Conservation (phyloP, 2,113 vertebrate genomes). For the Platycercus adscitus region DNA sequence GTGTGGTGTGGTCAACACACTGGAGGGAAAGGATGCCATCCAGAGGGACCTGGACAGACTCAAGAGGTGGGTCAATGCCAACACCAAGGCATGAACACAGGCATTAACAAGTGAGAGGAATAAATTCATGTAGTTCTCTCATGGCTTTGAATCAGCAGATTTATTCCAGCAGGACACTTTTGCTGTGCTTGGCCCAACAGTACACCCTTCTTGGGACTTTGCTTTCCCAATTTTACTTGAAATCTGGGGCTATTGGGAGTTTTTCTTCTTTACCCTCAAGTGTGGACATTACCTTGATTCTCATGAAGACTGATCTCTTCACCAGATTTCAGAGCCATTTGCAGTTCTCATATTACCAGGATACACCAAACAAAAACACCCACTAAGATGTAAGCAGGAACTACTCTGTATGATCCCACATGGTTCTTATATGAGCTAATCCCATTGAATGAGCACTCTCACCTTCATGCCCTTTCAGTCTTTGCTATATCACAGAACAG, state of each 20-base stretch:
- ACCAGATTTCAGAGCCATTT: background rate
- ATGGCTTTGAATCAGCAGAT: background rate
- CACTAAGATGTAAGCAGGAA: background rate
- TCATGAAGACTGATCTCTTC: background rate
- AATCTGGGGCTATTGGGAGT: background rate
- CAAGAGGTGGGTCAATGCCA: background rate
- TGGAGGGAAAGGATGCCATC: background rate
- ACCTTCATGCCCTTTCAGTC: background rate
- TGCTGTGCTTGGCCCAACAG: background rate
- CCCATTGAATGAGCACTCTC: background rate
- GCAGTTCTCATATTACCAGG: background rate
- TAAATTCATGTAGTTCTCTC: too few relatives aligned
- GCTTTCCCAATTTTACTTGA: background rate
- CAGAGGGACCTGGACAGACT: background rate
- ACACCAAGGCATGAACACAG: background rate
- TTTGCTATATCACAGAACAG: background rate
- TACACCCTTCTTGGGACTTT: background rate
- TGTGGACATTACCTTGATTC: background rate
- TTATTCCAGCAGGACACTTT: background rate
- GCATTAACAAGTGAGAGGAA: background rate
- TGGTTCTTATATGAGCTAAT: slow-evolving; percentile 10
- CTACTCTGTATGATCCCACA: background rate
- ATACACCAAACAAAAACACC: background rate
- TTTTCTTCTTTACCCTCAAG: background rate
- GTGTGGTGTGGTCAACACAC: background rate